phyloP scores from a whole-genome alignment of 2,797 vertebrate genomes.

The Catamblyrhynchus diadema region DNA sequence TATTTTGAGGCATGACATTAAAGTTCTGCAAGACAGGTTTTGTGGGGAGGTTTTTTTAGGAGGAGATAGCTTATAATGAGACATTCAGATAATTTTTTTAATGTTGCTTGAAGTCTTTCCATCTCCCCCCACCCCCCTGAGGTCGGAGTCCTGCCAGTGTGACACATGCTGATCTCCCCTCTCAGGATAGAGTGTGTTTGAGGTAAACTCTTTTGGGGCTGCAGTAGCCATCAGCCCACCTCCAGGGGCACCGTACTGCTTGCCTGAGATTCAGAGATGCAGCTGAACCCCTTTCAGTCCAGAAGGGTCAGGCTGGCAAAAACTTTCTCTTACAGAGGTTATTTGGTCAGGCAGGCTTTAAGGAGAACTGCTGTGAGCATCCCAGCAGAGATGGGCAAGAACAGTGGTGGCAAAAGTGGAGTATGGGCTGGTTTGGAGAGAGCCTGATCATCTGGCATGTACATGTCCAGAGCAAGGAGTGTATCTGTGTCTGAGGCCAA shows the following conservation, averaged over 20 bases:
- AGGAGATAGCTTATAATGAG: neutral
- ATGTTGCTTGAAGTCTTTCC: neutral
- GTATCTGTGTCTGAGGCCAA: neutral
- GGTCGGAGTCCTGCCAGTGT: neutral
- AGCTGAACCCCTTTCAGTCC: neutral
- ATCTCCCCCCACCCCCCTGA: rapidly evolving
- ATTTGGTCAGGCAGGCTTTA: neutral
- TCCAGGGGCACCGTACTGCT: neutral
- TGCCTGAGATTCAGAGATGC: neutral
- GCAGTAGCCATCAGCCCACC: neutral
- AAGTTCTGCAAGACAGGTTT: slow-evolving; percentile 28
- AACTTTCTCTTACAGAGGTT: neutral
- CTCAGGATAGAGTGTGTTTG: neutral
- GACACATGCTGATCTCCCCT: neutral
- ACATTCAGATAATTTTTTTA: neutral
- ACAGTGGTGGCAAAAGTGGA: neutral
- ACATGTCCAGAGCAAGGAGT: neutral
- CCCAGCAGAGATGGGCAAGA: neutral
- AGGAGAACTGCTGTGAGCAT: neutral
- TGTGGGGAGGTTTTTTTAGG: neutral
- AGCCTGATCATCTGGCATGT: neutral
- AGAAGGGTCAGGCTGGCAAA: neutral
- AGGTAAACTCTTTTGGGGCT: neutral
- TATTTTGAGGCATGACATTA: slow-evolving; percentile 55
- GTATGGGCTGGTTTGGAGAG: neutral